phyloP scores from a whole-genome alignment of 35 echinoderm and acorn worm species.

The Acanthaster planci region DNA sequence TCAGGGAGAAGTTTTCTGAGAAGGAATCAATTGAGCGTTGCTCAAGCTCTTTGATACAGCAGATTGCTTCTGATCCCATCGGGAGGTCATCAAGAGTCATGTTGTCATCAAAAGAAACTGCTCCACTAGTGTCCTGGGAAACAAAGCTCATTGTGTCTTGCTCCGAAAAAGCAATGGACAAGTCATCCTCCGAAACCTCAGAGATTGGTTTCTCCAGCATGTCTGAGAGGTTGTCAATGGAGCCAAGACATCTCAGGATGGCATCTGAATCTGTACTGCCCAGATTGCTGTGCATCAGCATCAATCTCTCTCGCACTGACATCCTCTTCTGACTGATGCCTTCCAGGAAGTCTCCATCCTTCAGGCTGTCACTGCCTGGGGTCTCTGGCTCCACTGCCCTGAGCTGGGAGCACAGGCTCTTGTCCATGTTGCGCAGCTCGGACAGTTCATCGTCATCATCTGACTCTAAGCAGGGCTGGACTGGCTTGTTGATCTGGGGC shows the following conservation, averaged over 20 bases:
- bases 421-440: slow-evolving; percentile 31
- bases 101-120: slow-evolving; percentile 68
- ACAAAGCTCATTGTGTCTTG: slow-evolving; percentile 88
- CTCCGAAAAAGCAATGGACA: slow-evolving; percentile 86
- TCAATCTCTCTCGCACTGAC: slow-evolving; percentile 41
- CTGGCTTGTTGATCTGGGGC: slow-evolving; percentile 1
- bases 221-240: slow-evolving; percentile 78
- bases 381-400: slow-evolving; percentile 35
- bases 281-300: slow-evolving; percentile 49
- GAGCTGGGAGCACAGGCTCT: slow-evolving; percentile 49
- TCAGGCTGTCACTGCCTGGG: slow-evolving; percentile 34
- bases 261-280: slow-evolving; percentile 66
- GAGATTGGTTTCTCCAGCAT: slow-evolving; percentile 89
- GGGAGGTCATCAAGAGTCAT: slow-evolving; percentile 94
- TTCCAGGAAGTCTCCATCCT: slow-evolving; percentile 39
- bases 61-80: slow-evolving; percentile 86
- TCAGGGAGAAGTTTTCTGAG: slow-evolving; percentile 84
- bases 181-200: slow-evolving; percentile 89
- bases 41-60: slow-evolving; percentile 77
- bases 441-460: slow-evolving; percentile 85
- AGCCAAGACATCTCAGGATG: slow-evolving; percentile 75
- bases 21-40: slow-evolving; percentile 83
- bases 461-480: background rate
- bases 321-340: slow-evolving; percentile 17
- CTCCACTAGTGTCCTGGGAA: slow-evolving; percentile 77